Conservation (phyloP, 1,140 invertebrate genomes). For the Leucophenga varia region DNA sequence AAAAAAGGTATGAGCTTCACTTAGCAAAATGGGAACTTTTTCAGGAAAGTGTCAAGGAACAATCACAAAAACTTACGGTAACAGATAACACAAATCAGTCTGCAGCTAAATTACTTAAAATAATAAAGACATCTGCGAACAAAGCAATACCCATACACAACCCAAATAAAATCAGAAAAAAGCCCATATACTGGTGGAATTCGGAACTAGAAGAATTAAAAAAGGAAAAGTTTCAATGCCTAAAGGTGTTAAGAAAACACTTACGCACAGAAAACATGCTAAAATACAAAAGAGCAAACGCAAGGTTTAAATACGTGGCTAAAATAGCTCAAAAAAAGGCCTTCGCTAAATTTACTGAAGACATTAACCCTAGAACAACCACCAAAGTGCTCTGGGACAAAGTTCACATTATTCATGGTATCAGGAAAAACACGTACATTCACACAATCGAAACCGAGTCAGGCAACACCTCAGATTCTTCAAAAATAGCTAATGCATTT, state of each 20-base stretch:
- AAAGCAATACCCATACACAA: not conserved
- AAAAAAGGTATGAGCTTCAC: no score
- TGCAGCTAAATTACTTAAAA: conserved; percentile 1
- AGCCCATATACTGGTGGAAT: conserved; percentile 3
- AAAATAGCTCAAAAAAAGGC: conserved; percentile 2
- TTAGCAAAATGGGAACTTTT: no score
- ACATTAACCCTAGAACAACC: conserved; percentile 2
- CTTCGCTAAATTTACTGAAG: conserved; percentile 1
- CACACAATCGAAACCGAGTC: not conserved
- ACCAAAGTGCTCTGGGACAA: conserved; percentile 1
- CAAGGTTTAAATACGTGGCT: conserved; percentile 2
- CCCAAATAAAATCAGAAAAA: not conserved
- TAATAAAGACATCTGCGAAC: conserved; percentile 1
- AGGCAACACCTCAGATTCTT: not conserved
- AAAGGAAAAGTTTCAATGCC: not conserved
- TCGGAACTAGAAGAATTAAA: conserved; percentile 2
- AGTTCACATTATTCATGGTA: conserved; percentile 4
- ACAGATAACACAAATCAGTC: conserved; percentile 6
- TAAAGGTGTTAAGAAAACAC: conserved; percentile 1
- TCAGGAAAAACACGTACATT: not conserved
- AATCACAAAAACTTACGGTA: no score
- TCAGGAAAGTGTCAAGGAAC: no score
- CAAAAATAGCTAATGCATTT: conserved; percentile 3
- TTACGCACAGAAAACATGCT: not conserved
- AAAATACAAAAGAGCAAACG: conserved; percentile 8